Base-by-base conservation (phyloP, 2,888 invertebrate species). In the Podotricha telesiphe region DNA sequence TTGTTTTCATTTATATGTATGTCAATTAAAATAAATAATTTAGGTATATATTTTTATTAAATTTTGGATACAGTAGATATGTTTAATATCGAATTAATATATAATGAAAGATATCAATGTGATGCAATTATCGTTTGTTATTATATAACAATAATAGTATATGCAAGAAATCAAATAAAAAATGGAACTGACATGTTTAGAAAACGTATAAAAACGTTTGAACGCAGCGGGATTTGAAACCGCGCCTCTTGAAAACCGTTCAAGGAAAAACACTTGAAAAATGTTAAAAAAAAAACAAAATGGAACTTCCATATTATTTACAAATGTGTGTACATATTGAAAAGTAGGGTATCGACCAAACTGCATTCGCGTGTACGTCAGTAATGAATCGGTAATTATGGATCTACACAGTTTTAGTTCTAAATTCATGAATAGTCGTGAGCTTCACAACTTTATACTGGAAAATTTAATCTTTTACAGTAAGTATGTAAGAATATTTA, bases 271-370 rank as follows among this genome's bases (percentile, higher is more conserved):
- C 6, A 8, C 7, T 22, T 15, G 0, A 15, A 0, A 2, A 1
- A n/a, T 10, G 4, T n/a, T 34, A 28, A 19, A 50, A n/a, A 53
- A 34, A 11, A 28, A 4, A 28, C n/a, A n/a, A n/a, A n/a, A n/a
- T n/a, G n/a, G n/a, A n/a, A n/a, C n/a, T n/a, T n/a, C n/a, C n/a
- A n/a, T n/a, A n/a, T n/a, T n/a, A n/a, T n/a, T n/a, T n/a, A n/a
- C n/a, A n/a, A n/a, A n/a, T n/a, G n/a, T 1, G 13, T 1, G 1
- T 8, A 37, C 1, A 42, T 34, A n/a, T 13, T 6, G 11, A 17
- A 28, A 53, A 56, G 45, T 28, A 40, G 47, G 51, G 22, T 61
- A 90, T 89, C 79, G 89, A 91, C 78, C 86, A 86, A 88, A 87
- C 86, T 78, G 75, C 77, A 78, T 77, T 89, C 75, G 86, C 89